phyloP scores from a whole-genome alignment of 2,113 vertebrate genomes.

The Paraplagusia blochii region DNA sequence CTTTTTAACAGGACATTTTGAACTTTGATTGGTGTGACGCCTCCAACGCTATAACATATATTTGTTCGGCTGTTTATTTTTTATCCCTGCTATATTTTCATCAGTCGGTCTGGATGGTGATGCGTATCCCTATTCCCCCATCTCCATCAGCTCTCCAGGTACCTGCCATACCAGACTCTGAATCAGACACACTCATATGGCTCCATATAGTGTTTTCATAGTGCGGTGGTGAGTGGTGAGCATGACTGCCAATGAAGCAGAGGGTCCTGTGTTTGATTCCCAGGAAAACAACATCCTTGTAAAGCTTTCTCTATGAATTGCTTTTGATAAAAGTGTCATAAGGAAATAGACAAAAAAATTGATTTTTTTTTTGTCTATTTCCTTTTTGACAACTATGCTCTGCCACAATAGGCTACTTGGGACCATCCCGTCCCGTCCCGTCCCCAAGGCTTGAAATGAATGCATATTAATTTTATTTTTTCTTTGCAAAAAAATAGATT shows the following conservation, averaged over 20 bases:
- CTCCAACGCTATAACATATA: slow-evolving; percentile 51
- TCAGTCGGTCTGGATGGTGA: slow-evolving; percentile 24
- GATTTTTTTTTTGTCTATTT: slow-evolving; percentile 15
- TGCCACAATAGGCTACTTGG: background rate
- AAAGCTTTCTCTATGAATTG: too few species aligned
- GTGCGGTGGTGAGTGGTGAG: too few species aligned
- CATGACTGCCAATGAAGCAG: too few species aligned
- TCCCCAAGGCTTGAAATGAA: too few species aligned
- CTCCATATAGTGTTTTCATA: slow-evolving; percentile 28
- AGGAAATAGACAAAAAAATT: too few species aligned
- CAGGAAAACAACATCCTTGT: too few species aligned
- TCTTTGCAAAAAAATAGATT: too few species aligned
- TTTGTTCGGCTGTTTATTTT: slow-evolving; percentile 47
- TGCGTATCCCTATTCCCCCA: slow-evolving; percentile 19
- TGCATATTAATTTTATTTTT: too few species aligned
- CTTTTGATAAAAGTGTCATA: too few species aligned
- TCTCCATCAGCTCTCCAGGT: slow-evolving; percentile 27
- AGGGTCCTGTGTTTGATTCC: too few species aligned
- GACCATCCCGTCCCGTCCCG: too few species aligned
- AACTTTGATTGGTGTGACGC: slow-evolving; percentile 64
- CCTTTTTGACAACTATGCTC: slow-evolving; percentile 22
- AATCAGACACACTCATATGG: slow-evolving; percentile 41
- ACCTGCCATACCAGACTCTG: slow-evolving; percentile 34
- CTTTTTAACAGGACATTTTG: slow-evolving; percentile 54
- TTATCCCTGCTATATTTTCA: slow-evolving; percentile 49